These are phyloP conservation scores for Girardia tigrina DNA, from an alignment of 2,888 invertebrate species.

Conservation along the genomic window DNA sequence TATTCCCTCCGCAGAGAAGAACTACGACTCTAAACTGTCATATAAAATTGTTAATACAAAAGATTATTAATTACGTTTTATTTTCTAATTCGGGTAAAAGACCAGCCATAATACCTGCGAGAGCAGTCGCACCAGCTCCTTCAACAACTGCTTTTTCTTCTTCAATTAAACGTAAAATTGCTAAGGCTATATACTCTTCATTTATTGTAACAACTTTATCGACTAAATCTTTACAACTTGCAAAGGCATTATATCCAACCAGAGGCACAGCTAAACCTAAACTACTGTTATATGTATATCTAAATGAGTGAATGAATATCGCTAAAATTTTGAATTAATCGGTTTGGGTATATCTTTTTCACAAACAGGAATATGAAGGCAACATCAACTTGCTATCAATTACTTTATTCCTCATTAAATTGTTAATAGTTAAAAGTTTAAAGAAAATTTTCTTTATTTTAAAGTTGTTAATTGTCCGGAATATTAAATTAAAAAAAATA, in stretches of 20 bases:
- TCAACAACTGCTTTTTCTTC: constrained; percentile 77
- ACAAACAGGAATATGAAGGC: too few species aligned
- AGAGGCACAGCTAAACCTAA: constrained; percentile 64
- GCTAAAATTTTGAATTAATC: too few species aligned
- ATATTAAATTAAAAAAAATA: too few species aligned
- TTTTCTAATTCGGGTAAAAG: constrained; percentile 65
- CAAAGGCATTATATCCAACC: constrained; percentile 71
- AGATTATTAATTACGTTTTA: constrained; percentile 57
- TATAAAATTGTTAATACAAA: not conserved
- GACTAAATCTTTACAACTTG: constrained; percentile 60
- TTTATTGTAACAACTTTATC: constrained; percentile 61
- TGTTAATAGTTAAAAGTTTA: too few species aligned
- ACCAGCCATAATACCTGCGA: constrained; percentile 71
- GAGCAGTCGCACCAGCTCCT: constrained; percentile 71
- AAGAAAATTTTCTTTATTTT: too few species aligned
- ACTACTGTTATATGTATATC: not conserved
- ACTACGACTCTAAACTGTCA: constrained; percentile 36
- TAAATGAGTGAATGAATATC: too few species aligned
- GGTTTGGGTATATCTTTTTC: too few species aligned
- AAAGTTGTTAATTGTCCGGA: too few species aligned
- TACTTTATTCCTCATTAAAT: too few species aligned
- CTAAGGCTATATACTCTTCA: constrained; percentile 66
- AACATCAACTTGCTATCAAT: too few species aligned
- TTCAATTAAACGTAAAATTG: constrained; percentile 65
- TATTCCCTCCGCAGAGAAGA: constrained; percentile 67